Percentiles rank a stretch among this genome's conserved stretches.
Conservation (phyloP, 2,888 invertebrate genomes). For the Calameuta pallipes region DNA sequence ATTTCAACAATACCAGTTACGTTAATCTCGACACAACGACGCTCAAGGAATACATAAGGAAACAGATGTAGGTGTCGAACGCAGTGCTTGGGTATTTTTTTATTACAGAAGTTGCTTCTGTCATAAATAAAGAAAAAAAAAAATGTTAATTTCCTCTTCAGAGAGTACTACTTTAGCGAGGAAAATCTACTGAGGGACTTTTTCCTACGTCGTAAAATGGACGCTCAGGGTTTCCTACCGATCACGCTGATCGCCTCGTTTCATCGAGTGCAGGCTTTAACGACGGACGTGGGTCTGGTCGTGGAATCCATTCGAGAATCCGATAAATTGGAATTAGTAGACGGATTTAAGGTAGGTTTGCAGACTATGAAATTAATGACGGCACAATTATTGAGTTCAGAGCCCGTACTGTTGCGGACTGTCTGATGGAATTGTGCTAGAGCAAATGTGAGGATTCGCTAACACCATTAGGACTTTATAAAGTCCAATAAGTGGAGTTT, state of each 20-base stretch:
- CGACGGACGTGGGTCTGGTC: conserved; percentile 85
- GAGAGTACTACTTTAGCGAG: conserved; percentile 98
- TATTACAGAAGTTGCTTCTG: conserved; percentile 10
- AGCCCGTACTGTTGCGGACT: conserved; percentile 10
- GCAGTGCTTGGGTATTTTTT: conserved; percentile 17
- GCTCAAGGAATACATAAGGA: conserved; percentile 85
- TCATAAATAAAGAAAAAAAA: background rate
- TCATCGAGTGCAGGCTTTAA: conserved; percentile 90
- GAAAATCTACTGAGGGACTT: conserved; percentile 96
- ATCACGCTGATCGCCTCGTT: conserved; percentile 95
- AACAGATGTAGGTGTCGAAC: conserved; percentile 84
- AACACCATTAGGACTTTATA: conserved; percentile 50
- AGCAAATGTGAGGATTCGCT: conserved; percentile 59
- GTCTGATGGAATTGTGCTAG: conserved; percentile 46
- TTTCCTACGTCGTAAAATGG: conserved; percentile 97
- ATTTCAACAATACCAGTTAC: conserved; percentile 72
- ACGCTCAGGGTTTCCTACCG: conserved; percentile 91
- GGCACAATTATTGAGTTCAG: background rate
- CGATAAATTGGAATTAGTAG: conserved; percentile 83
- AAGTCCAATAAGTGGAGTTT: conserved; percentile 57
- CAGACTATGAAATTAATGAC: background rate
- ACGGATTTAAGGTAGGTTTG: conserved; percentile 76
- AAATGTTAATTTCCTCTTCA: conserved; percentile 66
- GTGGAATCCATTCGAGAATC: conserved; percentile 88
- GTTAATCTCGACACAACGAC: conserved; percentile 73